Conservation (phyloP, 2,797 vertebrate genomes). For the Psittacula echo region DNA sequence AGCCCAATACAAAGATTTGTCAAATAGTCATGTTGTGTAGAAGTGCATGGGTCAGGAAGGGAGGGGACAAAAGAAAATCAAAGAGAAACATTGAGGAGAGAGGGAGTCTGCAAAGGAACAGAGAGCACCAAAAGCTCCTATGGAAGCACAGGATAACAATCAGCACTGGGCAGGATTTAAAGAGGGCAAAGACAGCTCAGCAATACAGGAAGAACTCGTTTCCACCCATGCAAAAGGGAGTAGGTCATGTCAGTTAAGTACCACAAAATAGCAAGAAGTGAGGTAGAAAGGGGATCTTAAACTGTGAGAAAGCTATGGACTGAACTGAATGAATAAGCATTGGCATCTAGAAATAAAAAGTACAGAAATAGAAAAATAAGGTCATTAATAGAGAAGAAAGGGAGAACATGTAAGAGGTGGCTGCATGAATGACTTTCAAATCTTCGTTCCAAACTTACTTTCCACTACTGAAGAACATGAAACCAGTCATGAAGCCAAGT, state of each 20-base stretch:
- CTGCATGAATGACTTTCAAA: neutral
- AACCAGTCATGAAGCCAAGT: neutral
- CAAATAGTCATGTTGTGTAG: neutral
- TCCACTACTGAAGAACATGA: neutral
- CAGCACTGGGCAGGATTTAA: neutral
- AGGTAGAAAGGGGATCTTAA: neutral
- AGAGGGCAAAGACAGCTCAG: neutral
- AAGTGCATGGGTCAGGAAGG: neutral
- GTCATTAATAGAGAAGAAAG: neutral
- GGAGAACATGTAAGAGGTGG: neutral
- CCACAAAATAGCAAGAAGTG: neutral
- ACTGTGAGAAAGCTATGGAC: neutral
- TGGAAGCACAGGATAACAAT: neutral
- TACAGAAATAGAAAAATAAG: neutral
- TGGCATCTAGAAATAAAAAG: neutral
- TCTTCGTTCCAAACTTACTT: neutral
- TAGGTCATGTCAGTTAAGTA: neutral
- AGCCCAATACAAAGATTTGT: neutral
- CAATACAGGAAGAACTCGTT: neutral
- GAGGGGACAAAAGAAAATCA: neutral
- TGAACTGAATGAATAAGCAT: neutral
- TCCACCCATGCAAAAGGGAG: neutral
- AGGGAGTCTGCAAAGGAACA: neutral
- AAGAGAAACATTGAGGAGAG: neutral
- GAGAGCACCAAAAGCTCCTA: neutral